Evolutionary conservation across 23 tunicate species (phyloP), one percentile per base, ranked within the genome.

Genomic region (Styela plicata): DNA sequence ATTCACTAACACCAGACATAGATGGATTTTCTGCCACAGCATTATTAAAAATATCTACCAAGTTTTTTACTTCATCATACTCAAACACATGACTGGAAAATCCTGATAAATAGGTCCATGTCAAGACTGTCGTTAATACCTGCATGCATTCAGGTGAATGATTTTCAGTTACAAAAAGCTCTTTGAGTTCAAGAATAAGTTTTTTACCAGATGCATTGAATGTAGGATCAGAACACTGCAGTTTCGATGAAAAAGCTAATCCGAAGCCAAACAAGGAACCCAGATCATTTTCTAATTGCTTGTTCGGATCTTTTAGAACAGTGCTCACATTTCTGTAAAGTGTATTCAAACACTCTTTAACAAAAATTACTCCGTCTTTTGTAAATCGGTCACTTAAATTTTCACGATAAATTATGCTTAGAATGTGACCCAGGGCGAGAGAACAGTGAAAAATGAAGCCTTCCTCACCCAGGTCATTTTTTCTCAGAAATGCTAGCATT

Each of bases 81-180:
- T 34, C 63, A 18, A 83, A 24, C 17, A 63, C 69, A 26, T 32
- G 35, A 3, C 63, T 32, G 22, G 63, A 33, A 28, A 30, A 65
- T 61, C 84, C 83, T 33, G 86, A 69, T 26, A 88, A 64, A 36
- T 69, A 78, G 19, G 33, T 30, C 65, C 83, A 83, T 13, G 63
- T 44, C 66, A 76, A 24, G 0, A 76, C 65, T 5, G 64, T 76
- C 0, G 66, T 21, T 21, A 76, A 21, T 0, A n/a, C 0, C 24
- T 76, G 81, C 22, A 27, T 19, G 17, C 31, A 25, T 21, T 44
- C 66, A 22, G 81, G 81, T 33, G 81, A 76, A 24, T 33, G 52
- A n/a, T 76, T 68, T 33, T 27, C 64, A 23, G 22, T 29, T 24
- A 36, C 44, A 27, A 76, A 21, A 52, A 20, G 37, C 26, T 44